These are phyloP conservation scores for Ctenoplectra terminalis DNA, from an alignment of 1,140 invertebrate genomes.

Conservation along the genomic window DNA sequence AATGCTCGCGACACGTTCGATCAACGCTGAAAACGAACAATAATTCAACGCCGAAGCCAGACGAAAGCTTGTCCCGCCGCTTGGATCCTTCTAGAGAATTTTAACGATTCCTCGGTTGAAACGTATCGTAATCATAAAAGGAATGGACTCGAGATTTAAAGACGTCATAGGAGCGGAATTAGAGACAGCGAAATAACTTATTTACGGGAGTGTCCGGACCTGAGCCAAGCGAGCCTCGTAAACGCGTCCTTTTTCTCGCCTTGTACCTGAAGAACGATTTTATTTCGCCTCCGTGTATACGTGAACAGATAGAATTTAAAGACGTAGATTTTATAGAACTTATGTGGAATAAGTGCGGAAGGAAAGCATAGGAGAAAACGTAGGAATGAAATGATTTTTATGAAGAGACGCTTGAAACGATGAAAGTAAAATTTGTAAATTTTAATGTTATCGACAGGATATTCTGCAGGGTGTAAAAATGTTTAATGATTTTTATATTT, in stretches of 20 bases:
- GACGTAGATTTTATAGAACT: not conserved
- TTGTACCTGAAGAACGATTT: slow-evolving; percentile 19
- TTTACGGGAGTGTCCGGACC: slow-evolving; percentile 40
- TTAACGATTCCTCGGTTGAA: slow-evolving; percentile 46
- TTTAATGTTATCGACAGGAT: too few species aligned
- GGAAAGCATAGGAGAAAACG: too few species aligned
- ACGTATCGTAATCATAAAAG: slow-evolving; percentile 54
- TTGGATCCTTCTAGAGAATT: not conserved
- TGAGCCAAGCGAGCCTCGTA: slow-evolving; percentile 5
- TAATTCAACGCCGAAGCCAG: too few species aligned
- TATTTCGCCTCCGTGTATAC: not conserved
- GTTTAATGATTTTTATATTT: too few species aligned
- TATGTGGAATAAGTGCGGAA: not conserved
- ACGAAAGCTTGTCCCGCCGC: not conserved
- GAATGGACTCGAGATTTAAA: slow-evolving; percentile 5
- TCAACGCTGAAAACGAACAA: not conserved
- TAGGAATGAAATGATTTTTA: too few species aligned
- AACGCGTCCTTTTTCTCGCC: slow-evolving; percentile 1
- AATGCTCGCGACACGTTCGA: not conserved
- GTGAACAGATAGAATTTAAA: not conserved
- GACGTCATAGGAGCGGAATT: slow-evolving; percentile 25
- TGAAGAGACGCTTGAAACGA: too few species aligned
- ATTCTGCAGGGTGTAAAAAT: too few species aligned
- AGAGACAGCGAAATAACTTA: slow-evolving; percentile 49
- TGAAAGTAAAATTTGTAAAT: too few species aligned